phyloP scores from a whole-genome alignment of 2,888 invertebrate genomes.

The Synanthedon formicaeformis region DNA sequence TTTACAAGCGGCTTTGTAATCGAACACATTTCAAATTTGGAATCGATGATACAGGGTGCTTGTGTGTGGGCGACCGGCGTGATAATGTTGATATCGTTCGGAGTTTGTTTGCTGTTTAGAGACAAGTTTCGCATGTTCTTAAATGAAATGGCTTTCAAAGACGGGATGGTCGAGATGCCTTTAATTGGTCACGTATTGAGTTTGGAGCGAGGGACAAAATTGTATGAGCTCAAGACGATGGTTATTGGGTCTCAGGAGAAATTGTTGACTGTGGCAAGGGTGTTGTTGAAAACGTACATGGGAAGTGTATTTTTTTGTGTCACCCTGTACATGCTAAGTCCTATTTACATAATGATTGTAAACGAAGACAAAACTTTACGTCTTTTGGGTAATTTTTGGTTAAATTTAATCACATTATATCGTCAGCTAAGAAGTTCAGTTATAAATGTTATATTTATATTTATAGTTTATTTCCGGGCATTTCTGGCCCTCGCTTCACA shows the following conservation, averaged over 20 bases:
- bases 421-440: no score
- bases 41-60: constrained; percentile 48
- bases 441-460: no score
- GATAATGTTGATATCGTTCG: constrained; percentile 46
- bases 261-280: constrained; percentile 29
- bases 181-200: constrained; percentile 26
- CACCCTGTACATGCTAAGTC: constrained; percentile 40
- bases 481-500: no score
- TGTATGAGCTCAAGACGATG: constrained; percentile 31
- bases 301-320: constrained; percentile 32
- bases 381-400: constrained; percentile 35
- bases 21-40: constrained; percentile 23
- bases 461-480: no score
- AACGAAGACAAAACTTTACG: constrained; percentile 34
- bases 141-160: constrained; percentile 39
- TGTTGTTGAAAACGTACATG: constrained; percentile 37
- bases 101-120: constrained; percentile 38
- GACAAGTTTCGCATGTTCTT: constrained; percentile 36
- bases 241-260: constrained; percentile 33
- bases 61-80: constrained; percentile 55
- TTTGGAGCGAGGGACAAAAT: constrained; percentile 14
- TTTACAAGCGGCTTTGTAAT: constrained; percentile 44
- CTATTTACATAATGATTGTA: constrained; percentile 38
- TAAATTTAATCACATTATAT: background rate
- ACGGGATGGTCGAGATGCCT: constrained; percentile 39